phyloP scores from a whole-genome alignment of 2,797 vertebrate genomes.

The Capromys pilorides region DNA sequence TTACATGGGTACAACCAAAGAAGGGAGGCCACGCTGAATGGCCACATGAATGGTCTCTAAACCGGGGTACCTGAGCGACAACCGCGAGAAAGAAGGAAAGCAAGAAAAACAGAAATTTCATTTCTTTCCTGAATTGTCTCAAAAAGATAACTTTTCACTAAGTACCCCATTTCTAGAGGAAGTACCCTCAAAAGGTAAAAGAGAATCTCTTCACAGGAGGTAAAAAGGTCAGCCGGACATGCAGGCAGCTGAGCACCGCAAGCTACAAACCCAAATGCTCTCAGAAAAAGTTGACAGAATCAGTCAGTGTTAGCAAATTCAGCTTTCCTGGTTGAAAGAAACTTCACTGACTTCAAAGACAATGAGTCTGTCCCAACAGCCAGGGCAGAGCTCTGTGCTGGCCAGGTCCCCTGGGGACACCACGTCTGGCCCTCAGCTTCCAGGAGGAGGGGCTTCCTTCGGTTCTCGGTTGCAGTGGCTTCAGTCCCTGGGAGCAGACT shows the following conservation, averaged over 20 bases:
- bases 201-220: slow-evolving; percentile 27
- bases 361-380: neutral
- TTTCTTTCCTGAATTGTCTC: slow-evolving; percentile 1
- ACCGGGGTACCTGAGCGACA: neutral
- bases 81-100: neutral
- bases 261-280: slow-evolving; percentile 14
- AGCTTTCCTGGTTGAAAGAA: slow-evolving; percentile 45
- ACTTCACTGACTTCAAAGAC: slow-evolving; percentile 1
- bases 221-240: neutral
- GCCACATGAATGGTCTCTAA: slow-evolving; percentile 32
- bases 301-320: neutral
- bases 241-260: neutral
- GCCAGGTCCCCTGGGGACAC: neutral
- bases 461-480: neutral
- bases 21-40: neutral
- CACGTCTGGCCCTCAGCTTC: neutral
- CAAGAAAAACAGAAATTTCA: neutral
- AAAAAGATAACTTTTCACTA: slow-evolving; percentile 58
- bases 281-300: slow-evolving; percentile 43
- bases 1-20: slow-evolving; percentile 10
- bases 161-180: slow-evolving; percentile 51
- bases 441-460: neutral
- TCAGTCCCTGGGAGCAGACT: neutral
- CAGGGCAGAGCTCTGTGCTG: neutral
- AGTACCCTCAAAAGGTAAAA: slow-evolving; percentile 33